Base-by-base conservation (phyloP, 1,140 invertebrate species). In the Amyelois transitella region DNA sequence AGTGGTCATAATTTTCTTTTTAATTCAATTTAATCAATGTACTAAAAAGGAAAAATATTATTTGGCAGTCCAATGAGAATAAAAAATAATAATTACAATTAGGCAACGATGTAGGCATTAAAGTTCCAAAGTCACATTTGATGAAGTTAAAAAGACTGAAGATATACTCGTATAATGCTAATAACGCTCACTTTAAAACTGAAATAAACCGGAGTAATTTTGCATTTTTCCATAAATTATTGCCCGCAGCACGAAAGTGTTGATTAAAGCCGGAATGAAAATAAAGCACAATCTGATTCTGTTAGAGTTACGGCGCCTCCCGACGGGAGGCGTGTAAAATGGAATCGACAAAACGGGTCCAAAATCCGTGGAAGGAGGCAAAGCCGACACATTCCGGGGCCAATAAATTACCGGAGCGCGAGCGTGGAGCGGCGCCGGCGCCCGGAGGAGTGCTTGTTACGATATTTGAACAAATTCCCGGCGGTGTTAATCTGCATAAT, bases 401-500 rank as follows among this genome's bases (percentile, higher is more conserved):
- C 72, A 68, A 77, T 86, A 86, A 86, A 86, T 86, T 80, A 86
- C 67, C 64, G 67, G 66, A 67, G 66, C 57, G 69, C 69, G 67
- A 68, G 67, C 79, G 77, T 65, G 67, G 67, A 68, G 66, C 77
- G 77, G 77, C 81, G 81, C 76, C 81, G 79, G 78, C 75, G 80
- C 80, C 80, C 69, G 64, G 72, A 81, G 80, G 75, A 80, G 69
- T 60, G 77, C 81, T 83, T 78, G 84, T 83, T 83, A 85, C 77
- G 80, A 84, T 87, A 82, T 85, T 81, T 83, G 81, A 81, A 87
- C 83, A 84, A 83, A 87, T 84, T 85, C 81, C 81, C 81, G 81
- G 66, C 81, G 81, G 81, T 85, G 84, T 85, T 85, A 87, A 87
- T 87, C 84, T 87, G 84, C 84, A 87, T 87, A 87, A 87, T 87